Evolutionary conservation across 1,140 invertebrate genomes (phyloP).

Genomic region (Zaprionus gabonicus): DNA sequence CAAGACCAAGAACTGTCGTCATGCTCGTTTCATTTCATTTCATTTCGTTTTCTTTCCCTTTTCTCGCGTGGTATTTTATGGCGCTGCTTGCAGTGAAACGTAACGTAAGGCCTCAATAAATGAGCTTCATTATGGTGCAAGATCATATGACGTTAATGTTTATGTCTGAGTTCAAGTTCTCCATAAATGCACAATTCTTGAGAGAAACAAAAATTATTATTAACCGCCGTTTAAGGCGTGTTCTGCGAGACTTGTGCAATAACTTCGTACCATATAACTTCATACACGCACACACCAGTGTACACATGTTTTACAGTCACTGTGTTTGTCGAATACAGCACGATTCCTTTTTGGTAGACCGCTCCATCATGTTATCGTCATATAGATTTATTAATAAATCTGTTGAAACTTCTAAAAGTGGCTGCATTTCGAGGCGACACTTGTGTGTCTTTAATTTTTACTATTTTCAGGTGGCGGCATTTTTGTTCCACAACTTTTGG

Average conservation of each 20-base stretch:
- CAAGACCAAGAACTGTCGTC: constrained; percentile 19
- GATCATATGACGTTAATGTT: constrained; percentile 21
- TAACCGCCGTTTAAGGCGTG: constrained; percentile 32
- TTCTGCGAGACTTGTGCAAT: neutral
- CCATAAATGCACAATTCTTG: constrained; percentile 47
- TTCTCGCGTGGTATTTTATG: constrained; percentile 13
- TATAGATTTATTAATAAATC: constrained; percentile 46
- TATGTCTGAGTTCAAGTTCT: constrained; percentile 25
- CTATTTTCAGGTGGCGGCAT: neutral
- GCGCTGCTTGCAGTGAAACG: constrained; percentile 36
- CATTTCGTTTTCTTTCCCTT: constrained; percentile 8
- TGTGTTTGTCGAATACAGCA: neutral
- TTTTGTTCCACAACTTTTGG: constrained; percentile 39
- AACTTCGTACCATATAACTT: neutral
- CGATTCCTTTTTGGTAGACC: constrained; percentile 53
- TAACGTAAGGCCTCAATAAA: constrained; percentile 45
- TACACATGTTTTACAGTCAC: constrained; percentile 5
- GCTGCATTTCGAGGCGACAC: neutral
- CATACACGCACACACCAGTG: no score
- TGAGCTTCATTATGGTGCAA: constrained; percentile 49
- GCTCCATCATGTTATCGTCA: constrained; percentile 24
- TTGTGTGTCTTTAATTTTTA: constrained; percentile 15
- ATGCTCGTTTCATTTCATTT: neutral
- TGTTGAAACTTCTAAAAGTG: neutral
- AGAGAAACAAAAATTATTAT: constrained; percentile 22